A percentile compares a stretch with the other conserved stretches of the same genome.
Conservation (phyloP, 92 coral and sea anemone genomes). For the Palythoa grandis region DNA sequence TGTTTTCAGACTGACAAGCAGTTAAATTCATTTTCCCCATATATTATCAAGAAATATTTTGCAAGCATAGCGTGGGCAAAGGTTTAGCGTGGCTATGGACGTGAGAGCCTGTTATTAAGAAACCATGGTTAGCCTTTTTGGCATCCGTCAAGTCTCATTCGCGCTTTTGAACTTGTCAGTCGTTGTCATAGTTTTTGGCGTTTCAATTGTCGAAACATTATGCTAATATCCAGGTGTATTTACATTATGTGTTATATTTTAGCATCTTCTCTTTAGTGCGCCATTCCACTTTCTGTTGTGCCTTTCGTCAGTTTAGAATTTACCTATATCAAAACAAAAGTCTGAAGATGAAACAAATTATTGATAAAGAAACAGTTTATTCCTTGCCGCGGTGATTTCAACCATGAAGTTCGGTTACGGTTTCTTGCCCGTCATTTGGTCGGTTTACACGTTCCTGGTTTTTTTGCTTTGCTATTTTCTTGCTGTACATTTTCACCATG, state of each 20-base stretch:
- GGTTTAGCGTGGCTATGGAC: too few species aligned
- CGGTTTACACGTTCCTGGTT: slow-evolving; percentile 80
- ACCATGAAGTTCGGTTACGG: slow-evolving; percentile 74
- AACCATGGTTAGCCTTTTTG: too few species aligned
- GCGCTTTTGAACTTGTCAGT: background rate
- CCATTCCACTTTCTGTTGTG: background rate
- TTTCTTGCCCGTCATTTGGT: slow-evolving; percentile 89
- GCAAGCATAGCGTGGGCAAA: too few species aligned
- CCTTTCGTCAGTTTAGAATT: background rate
- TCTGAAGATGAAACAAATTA: background rate
- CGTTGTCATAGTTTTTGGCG: slow-evolving; percentile 10
- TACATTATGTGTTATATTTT: background rate
- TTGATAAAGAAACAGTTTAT: background rate
- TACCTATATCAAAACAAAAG: background rate
- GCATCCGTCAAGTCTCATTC: background rate
- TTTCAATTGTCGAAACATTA: background rate
- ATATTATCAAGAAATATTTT: too few species aligned
- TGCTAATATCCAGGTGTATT: background rate
- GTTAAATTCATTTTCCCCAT: too few species aligned
- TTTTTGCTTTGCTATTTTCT: slow-evolving; percentile 84
- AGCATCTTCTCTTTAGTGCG: background rate
- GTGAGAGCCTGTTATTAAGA: too few species aligned
- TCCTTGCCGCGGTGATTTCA: background rate
- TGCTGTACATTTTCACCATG: slow-evolving; percentile 81
- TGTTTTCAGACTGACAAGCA: too few species aligned